Evolutionary conservation across 1,140 invertebrate species (phyloP).

Genomic region (Thereuonema tuberculata): DNA sequence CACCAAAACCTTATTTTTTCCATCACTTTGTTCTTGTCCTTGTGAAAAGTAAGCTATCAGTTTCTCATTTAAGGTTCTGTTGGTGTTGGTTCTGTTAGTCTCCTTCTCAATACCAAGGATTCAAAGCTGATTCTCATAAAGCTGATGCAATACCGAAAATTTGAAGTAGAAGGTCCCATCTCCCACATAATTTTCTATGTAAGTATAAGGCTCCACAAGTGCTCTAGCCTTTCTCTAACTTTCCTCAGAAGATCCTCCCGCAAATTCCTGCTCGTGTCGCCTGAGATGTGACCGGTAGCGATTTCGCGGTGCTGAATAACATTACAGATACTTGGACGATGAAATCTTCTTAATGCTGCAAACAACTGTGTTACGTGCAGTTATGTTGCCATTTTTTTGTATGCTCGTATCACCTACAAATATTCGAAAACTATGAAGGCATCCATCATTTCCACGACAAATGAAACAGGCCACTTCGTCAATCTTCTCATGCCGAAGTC

Average conservation of each 20-base stretch:
- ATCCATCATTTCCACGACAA: too few relatives aligned
- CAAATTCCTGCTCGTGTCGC: constrained; percentile 3
- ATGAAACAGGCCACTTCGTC: neutral
- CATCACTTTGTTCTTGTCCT: constrained; percentile 9
- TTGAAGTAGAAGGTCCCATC: constrained; percentile 10
- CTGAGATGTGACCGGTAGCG: constrained; percentile 7
- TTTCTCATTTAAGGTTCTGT: constrained; percentile 6
- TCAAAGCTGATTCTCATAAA: neutral
- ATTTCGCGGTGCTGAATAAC: constrained; percentile 5
- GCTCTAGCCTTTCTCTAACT: constrained; percentile 9
- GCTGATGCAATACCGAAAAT: neutral
- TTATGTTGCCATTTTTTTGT: neutral
- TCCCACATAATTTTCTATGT: constrained; percentile 3
- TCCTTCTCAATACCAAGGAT: neutral
- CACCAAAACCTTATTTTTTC: constrained; percentile 1
- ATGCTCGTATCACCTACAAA: neutral
- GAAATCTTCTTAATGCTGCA: constrained; percentile 7
- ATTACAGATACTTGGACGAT: constrained; percentile 1
- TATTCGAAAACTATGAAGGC: neutral
- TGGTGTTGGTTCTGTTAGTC: neutral
- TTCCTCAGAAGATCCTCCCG: constrained; percentile 5
- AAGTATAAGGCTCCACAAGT: constrained; percentile 5
- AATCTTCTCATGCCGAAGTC: neutral
- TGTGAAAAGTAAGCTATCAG: constrained; percentile 4
- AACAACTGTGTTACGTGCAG: neutral